Conservation (phyloP, 1,140 invertebrate genomes). For the Helicoverpa armigera region DNA sequence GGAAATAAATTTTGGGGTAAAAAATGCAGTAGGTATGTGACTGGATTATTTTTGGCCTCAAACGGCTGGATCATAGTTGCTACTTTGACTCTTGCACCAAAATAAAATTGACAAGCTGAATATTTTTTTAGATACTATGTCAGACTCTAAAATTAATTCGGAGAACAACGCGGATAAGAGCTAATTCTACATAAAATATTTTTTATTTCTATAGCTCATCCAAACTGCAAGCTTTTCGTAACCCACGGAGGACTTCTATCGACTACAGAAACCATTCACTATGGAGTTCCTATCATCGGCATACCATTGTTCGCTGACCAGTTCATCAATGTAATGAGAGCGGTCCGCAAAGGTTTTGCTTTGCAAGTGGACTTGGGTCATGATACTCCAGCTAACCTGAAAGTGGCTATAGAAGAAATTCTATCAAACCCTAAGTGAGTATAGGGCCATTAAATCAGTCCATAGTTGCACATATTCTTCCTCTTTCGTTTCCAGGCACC, state of each 20-base stretch:
- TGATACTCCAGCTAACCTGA: conserved; percentile 53
- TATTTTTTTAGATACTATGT: too few species aligned
- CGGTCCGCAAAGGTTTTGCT: conserved; percentile 63
- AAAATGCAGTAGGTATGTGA: too few species aligned
- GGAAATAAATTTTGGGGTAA: conserved; percentile 3
- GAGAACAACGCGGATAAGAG: neutral
- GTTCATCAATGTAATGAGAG: conserved; percentile 79
- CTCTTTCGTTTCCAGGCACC: too few species aligned
- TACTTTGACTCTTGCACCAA: too few species aligned
- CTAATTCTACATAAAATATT: neutral
- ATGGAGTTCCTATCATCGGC: conserved; percentile 89
- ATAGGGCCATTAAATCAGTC: too few species aligned
- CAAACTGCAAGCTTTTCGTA: conserved; percentile 89
- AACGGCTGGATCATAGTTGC: too few species aligned
- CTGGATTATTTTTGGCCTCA: too few species aligned
- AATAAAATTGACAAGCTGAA: too few species aligned
- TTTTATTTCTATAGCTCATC: conserved; percentile 89
- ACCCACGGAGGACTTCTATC: conserved; percentile 91
- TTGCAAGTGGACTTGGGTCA: conserved; percentile 54
- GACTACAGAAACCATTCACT: conserved; percentile 89
- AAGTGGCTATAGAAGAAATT: conserved; percentile 59
- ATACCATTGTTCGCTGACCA: conserved; percentile 90
- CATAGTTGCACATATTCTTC: too few species aligned
- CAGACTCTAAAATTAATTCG: too few species aligned
- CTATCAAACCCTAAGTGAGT: conserved; percentile 52